phyloP scores from a whole-genome alignment of 1,140 invertebrate genomes.

The Alviniconcha marisindica region DNA sequence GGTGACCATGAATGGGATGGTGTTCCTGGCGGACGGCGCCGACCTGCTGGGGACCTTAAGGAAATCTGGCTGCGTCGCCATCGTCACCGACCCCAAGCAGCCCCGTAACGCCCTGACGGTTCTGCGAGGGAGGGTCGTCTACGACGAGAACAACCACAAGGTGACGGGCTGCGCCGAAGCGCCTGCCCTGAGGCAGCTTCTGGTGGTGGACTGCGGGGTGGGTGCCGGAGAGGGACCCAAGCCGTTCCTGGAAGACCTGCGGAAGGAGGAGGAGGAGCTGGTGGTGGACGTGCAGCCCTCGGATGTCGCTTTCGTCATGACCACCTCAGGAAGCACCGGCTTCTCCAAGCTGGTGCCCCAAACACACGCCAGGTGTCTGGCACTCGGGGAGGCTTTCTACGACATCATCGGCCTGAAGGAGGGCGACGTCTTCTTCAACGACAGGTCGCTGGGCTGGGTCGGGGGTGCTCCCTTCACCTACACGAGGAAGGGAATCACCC shows the following conservation, averaged over 20 bases:
- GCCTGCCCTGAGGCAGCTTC: not conserved
- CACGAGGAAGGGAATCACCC: slow-evolving; percentile 27
- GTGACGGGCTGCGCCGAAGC: not conserved
- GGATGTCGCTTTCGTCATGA: slow-evolving; percentile 38
- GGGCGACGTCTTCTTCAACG: slow-evolving; percentile 36
- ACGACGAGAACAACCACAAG: not conserved
- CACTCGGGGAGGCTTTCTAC: slow-evolving; percentile 21
- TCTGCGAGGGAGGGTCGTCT: not conserved
- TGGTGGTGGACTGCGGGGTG: not conserved
- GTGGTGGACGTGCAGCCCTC: slow-evolving; percentile 11
- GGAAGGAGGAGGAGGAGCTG: slow-evolving; percentile 9
- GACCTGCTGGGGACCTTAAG: not conserved
- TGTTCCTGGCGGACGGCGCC: not conserved
- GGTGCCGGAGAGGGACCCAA: not conserved
- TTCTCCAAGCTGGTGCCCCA: slow-evolving; percentile 42
- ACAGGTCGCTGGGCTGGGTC: slow-evolving; percentile 40
- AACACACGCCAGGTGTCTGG: slow-evolving; percentile 28
- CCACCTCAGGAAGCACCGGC: slow-evolving; percentile 47
- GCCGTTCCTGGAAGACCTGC: slow-evolving; percentile 8
- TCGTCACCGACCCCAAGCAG: not conserved
- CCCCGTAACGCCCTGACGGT: not conserved
- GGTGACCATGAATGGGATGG: not conserved
- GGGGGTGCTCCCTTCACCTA: slow-evolving; percentile 42
- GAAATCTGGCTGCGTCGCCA: not conserved
- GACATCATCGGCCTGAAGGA: slow-evolving; percentile 14